These are phyloP conservation scores for Scolopax rusticola DNA, from an alignment of 2,797 vertebrate species.

Conservation along the genomic window DNA sequence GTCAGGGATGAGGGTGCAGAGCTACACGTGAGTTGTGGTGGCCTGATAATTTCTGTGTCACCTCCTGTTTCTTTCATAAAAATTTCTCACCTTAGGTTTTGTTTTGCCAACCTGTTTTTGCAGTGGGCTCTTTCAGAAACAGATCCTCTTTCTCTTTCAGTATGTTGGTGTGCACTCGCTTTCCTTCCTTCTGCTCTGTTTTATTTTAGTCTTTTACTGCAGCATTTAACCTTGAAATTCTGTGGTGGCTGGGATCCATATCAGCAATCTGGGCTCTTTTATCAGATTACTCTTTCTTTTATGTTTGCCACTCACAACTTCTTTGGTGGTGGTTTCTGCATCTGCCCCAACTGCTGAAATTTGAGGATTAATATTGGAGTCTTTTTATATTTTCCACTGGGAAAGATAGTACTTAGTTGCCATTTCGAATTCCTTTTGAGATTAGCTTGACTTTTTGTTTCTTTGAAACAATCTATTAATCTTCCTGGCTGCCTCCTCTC, in stretches of 20 bases:
- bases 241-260: neutral
- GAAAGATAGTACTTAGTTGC: neutral
- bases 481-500: neutral
- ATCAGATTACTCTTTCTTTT: neutral
- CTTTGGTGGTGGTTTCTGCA: neutral
- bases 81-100: neutral
- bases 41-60: neutral
- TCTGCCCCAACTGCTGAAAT: conserved; percentile 27
- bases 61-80: neutral
- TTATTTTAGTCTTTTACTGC: neutral
- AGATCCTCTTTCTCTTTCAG: neutral
- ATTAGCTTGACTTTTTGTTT: neutral
- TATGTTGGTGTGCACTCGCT: neutral
- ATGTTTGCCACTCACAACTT: neutral
- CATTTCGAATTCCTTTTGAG: neutral
- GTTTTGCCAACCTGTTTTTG: neutral
- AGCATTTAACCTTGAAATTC: conserved; percentile 24
- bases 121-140: neutral
- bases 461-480: neutral
- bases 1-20: neutral
- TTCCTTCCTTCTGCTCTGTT: neutral
- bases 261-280: neutral
- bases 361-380: neutral
- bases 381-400: conserved; percentile 3
- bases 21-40: neutral